Evolutionary conservation across 2,797 vertebrate genomes (phyloP).

Genomic region (Chromis chromis): DNA sequence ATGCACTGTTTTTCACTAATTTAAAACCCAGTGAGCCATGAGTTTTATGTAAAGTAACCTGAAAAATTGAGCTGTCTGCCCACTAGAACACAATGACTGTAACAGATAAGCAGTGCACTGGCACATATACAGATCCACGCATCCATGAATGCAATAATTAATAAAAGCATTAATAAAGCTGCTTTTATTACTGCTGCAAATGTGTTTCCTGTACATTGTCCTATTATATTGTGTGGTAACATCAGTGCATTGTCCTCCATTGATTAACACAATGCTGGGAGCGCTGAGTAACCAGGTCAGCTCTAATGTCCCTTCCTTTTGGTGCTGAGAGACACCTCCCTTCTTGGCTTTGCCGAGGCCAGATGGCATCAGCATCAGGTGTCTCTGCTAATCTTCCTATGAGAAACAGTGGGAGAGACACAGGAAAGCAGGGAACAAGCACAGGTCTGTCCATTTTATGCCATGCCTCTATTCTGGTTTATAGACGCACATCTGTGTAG

Average conservation of each 20-base stretch:
- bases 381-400: conserved; percentile 73
- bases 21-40: conserved; percentile 5
- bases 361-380: conserved; percentile 82
- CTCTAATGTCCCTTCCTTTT: conserved; percentile 51
- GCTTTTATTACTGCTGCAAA: background rate
- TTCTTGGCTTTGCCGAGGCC: conserved; percentile 60
- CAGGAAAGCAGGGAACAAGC: conserved; percentile 23
- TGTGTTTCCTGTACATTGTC: background rate
- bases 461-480: conserved; percentile 24
- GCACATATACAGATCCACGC: background rate
- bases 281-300: conserved; percentile 43
- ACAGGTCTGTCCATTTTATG: conserved; percentile 11
- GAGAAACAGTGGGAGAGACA: conserved; percentile 63
- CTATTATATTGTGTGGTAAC: background rate
- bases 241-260: conserved; percentile 12
- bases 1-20: background rate
- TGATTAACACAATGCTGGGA: conserved; percentile 39
- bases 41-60: conserved; percentile 7
- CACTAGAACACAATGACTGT: conserved; percentile 3
- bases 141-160: conserved; percentile 10
- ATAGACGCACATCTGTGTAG: background rate
- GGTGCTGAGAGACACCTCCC: conserved; percentile 49
- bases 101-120: background rate
- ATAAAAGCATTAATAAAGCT: background rate
- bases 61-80: background rate